phyloP scores from a whole-genome alignment of 2,113 vertebrate genomes.

The Cololabis saira region DNA sequence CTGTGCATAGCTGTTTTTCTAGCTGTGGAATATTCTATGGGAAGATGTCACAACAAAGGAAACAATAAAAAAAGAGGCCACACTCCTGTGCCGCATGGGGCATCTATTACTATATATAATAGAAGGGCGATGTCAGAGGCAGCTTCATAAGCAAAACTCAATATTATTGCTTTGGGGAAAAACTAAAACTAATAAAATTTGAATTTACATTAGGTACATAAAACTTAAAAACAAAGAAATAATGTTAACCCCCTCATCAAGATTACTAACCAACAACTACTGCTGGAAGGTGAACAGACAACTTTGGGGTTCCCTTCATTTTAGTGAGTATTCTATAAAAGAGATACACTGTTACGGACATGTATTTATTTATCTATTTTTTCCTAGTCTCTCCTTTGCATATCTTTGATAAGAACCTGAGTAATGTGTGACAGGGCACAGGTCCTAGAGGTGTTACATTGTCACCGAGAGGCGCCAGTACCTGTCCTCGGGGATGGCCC shows the following conservation, averaged over 20 bases:
- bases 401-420: slow-evolving; percentile 42
- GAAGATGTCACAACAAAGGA: slow-evolving; percentile 79
- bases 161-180: slow-evolving; percentile 27
- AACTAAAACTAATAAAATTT: slow-evolving; percentile 1
- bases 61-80: slow-evolving; percentile 76
- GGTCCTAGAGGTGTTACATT: slow-evolving; percentile 59
- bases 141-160: slow-evolving; percentile 34
- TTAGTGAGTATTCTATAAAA: slow-evolving; percentile 6
- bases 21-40: slow-evolving; percentile 69
- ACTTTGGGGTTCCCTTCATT: too few species aligned
- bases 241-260: neutral
- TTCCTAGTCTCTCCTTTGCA: slow-evolving; percentile 4
- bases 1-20: slow-evolving; percentile 67
- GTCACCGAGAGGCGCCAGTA: slow-evolving; percentile 55
- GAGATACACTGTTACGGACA: neutral
- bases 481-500: slow-evolving; percentile 65
- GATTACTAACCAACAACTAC: neutral
- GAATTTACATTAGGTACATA: slow-evolving; percentile 9
- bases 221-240: slow-evolving; percentile 18
- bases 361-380: neutral
- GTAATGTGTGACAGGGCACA: slow-evolving; percentile 41
- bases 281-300: neutral
- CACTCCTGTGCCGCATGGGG: slow-evolving; percentile 71
- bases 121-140: slow-evolving; percentile 44
- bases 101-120: slow-evolving; percentile 67